phyloP scores from a whole-genome alignment of 2,113 vertebrate species.

The Cyprinodon variegatus region DNA sequence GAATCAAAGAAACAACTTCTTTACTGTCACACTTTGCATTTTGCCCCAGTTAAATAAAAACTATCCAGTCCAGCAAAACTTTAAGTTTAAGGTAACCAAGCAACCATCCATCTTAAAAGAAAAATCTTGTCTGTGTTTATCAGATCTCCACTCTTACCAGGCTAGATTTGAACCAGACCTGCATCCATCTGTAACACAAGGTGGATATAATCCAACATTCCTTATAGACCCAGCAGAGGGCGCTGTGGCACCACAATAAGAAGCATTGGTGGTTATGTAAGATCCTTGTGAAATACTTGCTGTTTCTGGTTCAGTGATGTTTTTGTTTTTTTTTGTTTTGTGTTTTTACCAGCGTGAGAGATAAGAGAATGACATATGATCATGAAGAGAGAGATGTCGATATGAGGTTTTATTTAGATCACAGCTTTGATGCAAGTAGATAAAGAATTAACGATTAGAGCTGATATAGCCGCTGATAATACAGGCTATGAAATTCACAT shows the following conservation, averaged over 20 bases:
- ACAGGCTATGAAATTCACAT: background rate
- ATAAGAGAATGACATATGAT: background rate
- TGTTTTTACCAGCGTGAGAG: background rate
- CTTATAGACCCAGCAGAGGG: constrained; percentile 50
- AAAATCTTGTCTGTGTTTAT: background rate
- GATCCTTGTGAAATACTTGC: constrained; percentile 7
- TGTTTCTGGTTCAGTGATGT: background rate
- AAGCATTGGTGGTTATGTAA: constrained; percentile 12
- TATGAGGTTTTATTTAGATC: background rate
- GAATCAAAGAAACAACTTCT: too few relatives aligned
- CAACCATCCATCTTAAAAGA: background rate
- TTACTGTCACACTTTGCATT: too few relatives aligned
- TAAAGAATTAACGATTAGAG: background rate
- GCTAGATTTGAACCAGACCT: background rate
- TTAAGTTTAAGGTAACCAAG: background rate
- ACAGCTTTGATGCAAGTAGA: background rate
- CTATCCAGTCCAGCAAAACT: background rate
- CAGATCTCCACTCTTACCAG: background rate
- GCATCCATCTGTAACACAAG: background rate
- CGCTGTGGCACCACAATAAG: constrained; percentile 20
- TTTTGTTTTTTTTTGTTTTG: background rate
- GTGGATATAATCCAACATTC: background rate
- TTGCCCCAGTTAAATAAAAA: background rate
- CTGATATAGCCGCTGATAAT: too few relatives aligned
- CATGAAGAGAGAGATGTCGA: background rate